Conservation (phyloP, 2,888 invertebrate species). For the Erebia aethiops region DNA sequence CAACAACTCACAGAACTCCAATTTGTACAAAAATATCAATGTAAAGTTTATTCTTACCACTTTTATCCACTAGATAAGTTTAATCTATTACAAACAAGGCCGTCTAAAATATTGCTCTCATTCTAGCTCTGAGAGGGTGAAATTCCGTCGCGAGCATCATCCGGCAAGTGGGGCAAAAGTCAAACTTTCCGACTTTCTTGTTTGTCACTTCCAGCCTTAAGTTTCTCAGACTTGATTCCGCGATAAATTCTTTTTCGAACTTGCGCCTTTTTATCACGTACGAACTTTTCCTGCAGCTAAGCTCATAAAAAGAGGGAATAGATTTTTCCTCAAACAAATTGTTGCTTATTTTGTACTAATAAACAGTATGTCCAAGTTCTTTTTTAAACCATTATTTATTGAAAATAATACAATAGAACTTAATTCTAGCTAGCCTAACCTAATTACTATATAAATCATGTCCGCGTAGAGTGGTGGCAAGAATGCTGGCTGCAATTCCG, state of each 20-base stretch:
- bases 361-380: too few species aligned
- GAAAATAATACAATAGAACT: too few species aligned
- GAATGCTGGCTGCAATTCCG: too few species aligned
- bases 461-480: too few species aligned
- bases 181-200: constrained; percentile 32
- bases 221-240: constrained; percentile 28
- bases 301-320: constrained; percentile 18
- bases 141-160: constrained; percentile 26
- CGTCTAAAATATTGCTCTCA: background rate
- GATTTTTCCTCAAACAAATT: constrained; percentile 18
- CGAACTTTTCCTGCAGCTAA: constrained; percentile 24
- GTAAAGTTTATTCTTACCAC: too few species aligned
- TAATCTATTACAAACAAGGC: too few species aligned
- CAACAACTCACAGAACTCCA: too few species aligned
- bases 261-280: constrained; percentile 29
- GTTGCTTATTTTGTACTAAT: constrained; percentile 8
- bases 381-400: too few species aligned
- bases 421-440: too few species aligned
- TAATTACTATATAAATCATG: too few species aligned
- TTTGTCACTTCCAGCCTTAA: constrained; percentile 39
- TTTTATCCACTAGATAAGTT: too few species aligned
- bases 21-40: too few species aligned
- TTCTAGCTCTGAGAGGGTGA: constrained; percentile 6
- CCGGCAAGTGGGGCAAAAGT: constrained; percentile 24
- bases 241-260: constrained; percentile 33